phyloP scores from a whole-genome alignment of 1,140 invertebrate genomes.

The Aplysia californica region DNA sequence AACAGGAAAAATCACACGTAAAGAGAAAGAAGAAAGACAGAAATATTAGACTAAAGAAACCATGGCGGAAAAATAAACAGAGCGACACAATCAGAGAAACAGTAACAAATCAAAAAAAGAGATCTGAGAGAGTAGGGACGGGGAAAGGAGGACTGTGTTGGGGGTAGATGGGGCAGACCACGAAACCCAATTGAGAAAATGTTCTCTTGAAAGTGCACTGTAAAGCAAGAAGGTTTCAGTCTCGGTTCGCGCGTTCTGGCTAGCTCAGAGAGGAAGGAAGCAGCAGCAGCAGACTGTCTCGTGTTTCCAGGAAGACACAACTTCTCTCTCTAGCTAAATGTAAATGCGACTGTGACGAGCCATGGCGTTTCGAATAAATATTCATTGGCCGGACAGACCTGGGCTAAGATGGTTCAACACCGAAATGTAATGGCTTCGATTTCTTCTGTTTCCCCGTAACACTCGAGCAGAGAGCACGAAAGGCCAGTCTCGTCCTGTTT shows the following conservation, averaged over 20 bases:
- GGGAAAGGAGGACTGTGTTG: not conserved
- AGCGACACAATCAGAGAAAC: too few relatives aligned
- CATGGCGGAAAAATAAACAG: too few relatives aligned
- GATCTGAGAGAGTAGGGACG: not conserved
- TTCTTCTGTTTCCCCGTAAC: not conserved
- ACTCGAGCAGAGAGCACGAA: not conserved
- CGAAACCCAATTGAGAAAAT: not conserved
- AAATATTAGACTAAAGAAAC: too few relatives aligned
- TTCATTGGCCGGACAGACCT: constrained; percentile 7
- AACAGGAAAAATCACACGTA: too few relatives aligned
- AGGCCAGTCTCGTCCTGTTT: not conserved
- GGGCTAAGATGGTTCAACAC: constrained; percentile 13
- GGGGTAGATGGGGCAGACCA: not conserved
- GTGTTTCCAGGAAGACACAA: not conserved
- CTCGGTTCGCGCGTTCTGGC: not conserved
- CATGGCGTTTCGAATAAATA: constrained; percentile 13
- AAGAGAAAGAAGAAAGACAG: too few relatives aligned
- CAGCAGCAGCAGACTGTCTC: not conserved
- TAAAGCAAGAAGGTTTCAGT: not conserved
- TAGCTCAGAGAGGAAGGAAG: not conserved
- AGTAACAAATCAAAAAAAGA: not conserved
- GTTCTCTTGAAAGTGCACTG: not conserved
- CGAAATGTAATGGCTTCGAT: constrained; percentile 17
- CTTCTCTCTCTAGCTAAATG: not conserved
- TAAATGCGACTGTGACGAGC: constrained; percentile 2